These are phyloP conservation scores for Calephelis virginiensis DNA, from an alignment of 1,140 invertebrate species.

Conservation along the genomic window DNA sequence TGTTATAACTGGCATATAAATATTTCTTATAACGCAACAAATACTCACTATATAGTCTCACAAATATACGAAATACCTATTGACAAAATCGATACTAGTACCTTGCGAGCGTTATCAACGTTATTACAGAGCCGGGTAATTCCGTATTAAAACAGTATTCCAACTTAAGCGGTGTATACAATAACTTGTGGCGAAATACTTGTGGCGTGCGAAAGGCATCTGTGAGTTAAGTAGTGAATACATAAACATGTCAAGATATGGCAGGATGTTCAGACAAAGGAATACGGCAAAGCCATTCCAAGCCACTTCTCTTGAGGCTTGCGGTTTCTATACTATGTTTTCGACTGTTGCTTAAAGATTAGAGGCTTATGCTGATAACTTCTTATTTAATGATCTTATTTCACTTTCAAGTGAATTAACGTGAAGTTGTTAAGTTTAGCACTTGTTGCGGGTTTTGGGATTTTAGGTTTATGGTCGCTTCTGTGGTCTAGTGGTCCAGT, in stretches of 20 bases:
- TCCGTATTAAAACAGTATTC: constrained; percentile 10
- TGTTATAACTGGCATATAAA: too few species aligned
- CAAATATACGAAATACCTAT: neutral
- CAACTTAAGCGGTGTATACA: constrained; percentile 2
- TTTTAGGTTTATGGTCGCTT: too few species aligned
- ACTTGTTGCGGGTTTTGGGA: too few species aligned
- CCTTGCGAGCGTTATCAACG: constrained; percentile 1
- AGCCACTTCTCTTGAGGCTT: constrained; percentile 43
- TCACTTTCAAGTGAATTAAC: neutral
- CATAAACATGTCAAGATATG: constrained; percentile 40
- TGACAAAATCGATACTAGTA: constrained; percentile 9
- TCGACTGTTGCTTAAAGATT: constrained; percentile 37
- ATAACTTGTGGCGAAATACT: constrained; percentile 12
- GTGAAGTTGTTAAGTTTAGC: too few species aligned
- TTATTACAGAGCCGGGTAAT: constrained; percentile 6
- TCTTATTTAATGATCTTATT: neutral
- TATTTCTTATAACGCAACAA: neutral
- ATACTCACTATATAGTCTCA: neutral
- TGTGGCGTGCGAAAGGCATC: constrained; percentile 14
- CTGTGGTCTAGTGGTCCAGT: too few species aligned
- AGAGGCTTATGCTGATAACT: constrained; percentile 20
- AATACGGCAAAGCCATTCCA: constrained; percentile 41
- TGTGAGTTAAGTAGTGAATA: constrained; percentile 24
- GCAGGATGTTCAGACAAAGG: constrained; percentile 47
- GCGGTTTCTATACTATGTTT: constrained; percentile 43